phyloP scores from a whole-genome alignment of 2,113 vertebrate genomes.

The Mesoclemmys tuberculata region DNA sequence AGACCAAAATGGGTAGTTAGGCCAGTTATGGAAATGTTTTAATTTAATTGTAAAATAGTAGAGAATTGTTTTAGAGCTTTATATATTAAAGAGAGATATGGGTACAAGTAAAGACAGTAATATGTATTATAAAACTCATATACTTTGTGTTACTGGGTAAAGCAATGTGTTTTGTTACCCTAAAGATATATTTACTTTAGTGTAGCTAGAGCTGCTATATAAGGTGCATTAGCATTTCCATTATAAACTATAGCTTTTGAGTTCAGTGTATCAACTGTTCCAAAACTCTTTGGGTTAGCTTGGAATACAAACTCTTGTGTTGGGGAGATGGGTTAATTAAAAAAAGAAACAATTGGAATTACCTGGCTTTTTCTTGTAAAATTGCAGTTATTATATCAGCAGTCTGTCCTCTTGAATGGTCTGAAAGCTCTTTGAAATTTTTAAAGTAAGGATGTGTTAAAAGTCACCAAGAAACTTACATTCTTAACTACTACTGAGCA shows the following conservation, averaged over 20 bases:
- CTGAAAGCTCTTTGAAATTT: conserved; percentile 47
- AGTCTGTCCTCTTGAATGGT: not conserved
- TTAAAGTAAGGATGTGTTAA: conserved; percentile 46
- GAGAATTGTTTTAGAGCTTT: conserved; percentile 76
- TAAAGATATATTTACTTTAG: conserved; percentile 28
- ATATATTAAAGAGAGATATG: conserved; percentile 72
- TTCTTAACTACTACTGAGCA: conserved; percentile 66
- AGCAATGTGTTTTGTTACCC: conserved; percentile 40
- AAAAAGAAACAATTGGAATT: not conserved
- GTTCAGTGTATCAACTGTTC: conserved; percentile 46
- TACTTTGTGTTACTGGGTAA: conserved; percentile 40
- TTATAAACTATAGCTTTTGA: conserved; percentile 59
- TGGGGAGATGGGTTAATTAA: not conserved
- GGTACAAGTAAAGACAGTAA: conserved; percentile 64
- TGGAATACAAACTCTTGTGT: conserved; percentile 43
- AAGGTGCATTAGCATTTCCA: conserved; percentile 43
- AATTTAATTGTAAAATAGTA: conserved; percentile 82
- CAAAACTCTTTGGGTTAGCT: conserved; percentile 32
- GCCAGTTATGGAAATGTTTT: conserved; percentile 73
- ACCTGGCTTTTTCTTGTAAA: not conserved
- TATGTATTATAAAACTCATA: conserved; percentile 44
- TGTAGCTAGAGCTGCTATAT: conserved; percentile 47
- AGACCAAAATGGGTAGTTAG: conserved; percentile 80
- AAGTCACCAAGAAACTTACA: conserved; percentile 46
- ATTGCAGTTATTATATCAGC: not conserved